These are phyloP conservation scores for Archocentrus centrarchus DNA, from an alignment of 2,113 vertebrate species.

Conservation along the genomic window DNA sequence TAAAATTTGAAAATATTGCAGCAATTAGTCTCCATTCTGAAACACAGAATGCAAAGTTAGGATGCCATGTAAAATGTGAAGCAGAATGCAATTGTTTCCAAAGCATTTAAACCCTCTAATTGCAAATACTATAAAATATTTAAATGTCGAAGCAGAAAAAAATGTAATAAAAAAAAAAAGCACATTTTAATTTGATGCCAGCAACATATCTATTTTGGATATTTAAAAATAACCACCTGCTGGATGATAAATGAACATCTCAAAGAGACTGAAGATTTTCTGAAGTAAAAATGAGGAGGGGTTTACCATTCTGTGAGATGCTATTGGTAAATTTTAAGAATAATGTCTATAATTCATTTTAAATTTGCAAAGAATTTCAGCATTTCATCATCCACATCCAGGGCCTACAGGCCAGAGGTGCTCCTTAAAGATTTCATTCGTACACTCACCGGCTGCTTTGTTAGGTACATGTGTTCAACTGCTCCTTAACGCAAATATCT, in stretches of 20 bases:
- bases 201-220: neutral
- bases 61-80: neutral
- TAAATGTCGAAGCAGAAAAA: neutral
- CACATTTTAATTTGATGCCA: neutral
- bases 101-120: neutral
- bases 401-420: neutral
- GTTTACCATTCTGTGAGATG: neutral
- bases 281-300: neutral
- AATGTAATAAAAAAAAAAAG: neutral
- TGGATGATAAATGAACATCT: neutral
- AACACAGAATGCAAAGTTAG: neutral
- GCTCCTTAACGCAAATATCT: constrained; percentile 1
- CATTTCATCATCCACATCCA: neutral
- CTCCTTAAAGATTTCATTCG: neutral
- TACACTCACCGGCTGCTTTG: neutral
- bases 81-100: neutral
- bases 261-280: neutral
- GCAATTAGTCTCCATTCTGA: neutral
- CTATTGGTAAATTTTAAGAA: neutral
- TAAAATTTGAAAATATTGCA: constrained; percentile 6
- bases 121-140: neutral
- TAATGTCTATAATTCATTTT: neutral
- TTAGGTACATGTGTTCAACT: neutral
- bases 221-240: neutral
- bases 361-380: neutral